Conservation (phyloP, 2,888 invertebrate species). For the Catocala nupta region DNA sequence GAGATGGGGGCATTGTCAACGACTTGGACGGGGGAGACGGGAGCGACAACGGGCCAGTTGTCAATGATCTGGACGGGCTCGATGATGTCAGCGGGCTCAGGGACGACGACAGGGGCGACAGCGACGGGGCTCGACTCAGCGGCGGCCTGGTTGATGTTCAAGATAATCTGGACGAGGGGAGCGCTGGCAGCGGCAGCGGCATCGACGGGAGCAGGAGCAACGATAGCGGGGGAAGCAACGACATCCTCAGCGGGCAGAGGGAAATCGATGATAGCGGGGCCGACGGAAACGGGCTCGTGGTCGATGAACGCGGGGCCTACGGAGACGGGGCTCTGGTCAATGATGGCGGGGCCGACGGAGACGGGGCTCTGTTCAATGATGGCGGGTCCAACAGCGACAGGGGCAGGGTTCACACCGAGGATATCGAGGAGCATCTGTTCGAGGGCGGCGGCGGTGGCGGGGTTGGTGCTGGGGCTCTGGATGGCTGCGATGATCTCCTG, state of each 20-base stretch:
- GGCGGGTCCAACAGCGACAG: slow-evolving; percentile 49
- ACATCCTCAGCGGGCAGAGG: slow-evolving; percentile 11
- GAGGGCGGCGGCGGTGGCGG: slow-evolving; percentile 63
- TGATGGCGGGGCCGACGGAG: slow-evolving; percentile 48
- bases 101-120: slow-evolving; percentile 16
- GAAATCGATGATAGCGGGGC: slow-evolving; percentile 20
- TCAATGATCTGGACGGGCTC: slow-evolving; percentile 22
- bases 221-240: slow-evolving; percentile 41
- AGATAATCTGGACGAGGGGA: slow-evolving; percentile 54
- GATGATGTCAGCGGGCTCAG: slow-evolving; percentile 18
- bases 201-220: slow-evolving; percentile 24
- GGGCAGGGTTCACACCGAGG: slow-evolving; percentile 23
- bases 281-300: slow-evolving; percentile 35
- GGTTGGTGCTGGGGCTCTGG: slow-evolving; percentile 68
- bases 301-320: slow-evolving; percentile 32
- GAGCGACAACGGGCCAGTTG: slow-evolving; percentile 21
- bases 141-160: slow-evolving; percentile 54
- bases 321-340: slow-evolving; percentile 45
- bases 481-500: slow-evolving; percentile 67
- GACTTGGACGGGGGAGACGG: slow-evolving; percentile 28
- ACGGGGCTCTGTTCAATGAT: slow-evolving; percentile 35
- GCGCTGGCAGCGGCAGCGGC: slow-evolving; percentile 31
- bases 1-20: slow-evolving; percentile 14
- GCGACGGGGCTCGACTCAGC: slow-evolving; percentile 28
- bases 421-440: slow-evolving; percentile 38